phyloP scores from a whole-genome alignment of 2,113 vertebrate species.

The Xenotilapia caudafasciata region DNA sequence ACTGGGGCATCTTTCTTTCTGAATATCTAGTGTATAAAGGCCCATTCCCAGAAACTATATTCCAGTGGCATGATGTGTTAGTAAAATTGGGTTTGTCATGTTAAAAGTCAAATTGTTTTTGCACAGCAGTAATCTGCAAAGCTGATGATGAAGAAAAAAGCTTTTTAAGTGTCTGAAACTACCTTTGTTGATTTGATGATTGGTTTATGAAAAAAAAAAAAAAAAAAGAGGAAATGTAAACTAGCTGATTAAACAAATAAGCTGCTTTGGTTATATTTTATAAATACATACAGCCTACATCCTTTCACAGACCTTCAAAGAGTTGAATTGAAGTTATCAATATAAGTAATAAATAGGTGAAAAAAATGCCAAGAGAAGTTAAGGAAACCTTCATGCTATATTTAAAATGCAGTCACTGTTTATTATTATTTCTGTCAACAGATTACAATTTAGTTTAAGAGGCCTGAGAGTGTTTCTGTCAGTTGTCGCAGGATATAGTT shows the following conservation, averaged over 20 bases:
- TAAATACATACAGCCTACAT: neutral
- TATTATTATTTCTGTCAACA: neutral
- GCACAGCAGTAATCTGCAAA: neutral
- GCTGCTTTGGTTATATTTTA: neutral
- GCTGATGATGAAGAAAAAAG: neutral
- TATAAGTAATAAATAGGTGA: neutral
- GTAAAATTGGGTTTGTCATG: neutral
- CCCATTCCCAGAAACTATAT: neutral
- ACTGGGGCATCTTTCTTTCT: neutral
- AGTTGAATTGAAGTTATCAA: neutral
- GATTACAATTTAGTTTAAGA: neutral
- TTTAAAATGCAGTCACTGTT: neutral
- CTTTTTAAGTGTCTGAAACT: neutral
- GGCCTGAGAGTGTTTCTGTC: neutral
- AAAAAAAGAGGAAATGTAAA: neutral
- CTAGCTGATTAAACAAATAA: neutral
- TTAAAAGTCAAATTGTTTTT: neutral
- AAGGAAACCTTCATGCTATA: neutral
- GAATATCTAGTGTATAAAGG: neutral
- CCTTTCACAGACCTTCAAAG: neutral
- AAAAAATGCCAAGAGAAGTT: neutral
- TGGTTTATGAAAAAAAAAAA: neutral
- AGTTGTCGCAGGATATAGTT: neutral
- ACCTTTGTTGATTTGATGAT: neutral
- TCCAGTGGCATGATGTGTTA: neutral